These are phyloP conservation scores for Diogma glabrata DNA, from an alignment of 2,888 invertebrate genomes.

Conservation along the genomic window DNA sequence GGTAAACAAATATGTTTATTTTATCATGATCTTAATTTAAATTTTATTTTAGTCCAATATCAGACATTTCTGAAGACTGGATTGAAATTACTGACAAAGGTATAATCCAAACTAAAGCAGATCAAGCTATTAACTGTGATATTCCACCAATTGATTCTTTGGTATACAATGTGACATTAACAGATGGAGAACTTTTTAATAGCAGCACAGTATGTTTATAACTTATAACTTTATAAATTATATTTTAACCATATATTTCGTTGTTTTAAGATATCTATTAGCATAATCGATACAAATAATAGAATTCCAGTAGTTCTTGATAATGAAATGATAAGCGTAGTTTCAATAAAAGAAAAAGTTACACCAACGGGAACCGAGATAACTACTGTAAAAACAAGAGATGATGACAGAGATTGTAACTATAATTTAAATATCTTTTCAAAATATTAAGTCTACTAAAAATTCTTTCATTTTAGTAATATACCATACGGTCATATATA, in stretches of 20 bases:
- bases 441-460: background rate
- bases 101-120: slow-evolving; percentile 38
- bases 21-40: background rate
- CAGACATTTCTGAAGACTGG: slow-evolving; percentile 37
- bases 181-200: slow-evolving; percentile 37
- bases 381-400: slow-evolving; percentile 35
- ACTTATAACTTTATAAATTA: slow-evolving; percentile 18
- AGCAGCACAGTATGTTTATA: too few species aligned
- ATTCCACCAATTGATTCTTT: slow-evolving; percentile 37
- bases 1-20: slow-evolving; percentile 23
- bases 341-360: slow-evolving; percentile 41
- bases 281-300: slow-evolving; percentile 50
- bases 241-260: slow-evolving; percentile 6
- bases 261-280: slow-evolving; percentile 45
- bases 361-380: slow-evolving; percentile 35
- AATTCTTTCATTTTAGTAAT: slow-evolving; percentile 2
- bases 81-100: slow-evolving; percentile 42
- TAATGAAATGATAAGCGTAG: slow-evolving; percentile 18
- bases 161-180: slow-evolving; percentile 43
- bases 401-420: slow-evolving; percentile 48
- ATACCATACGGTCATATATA: background rate
- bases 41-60: slow-evolving; percentile 31
- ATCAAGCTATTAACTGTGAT: slow-evolving; percentile 45
- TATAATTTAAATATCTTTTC: slow-evolving; percentile 7
- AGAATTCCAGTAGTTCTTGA: slow-evolving; percentile 34